Base-by-base conservation (phyloP, 2,888 invertebrate species). In the Caenorhabditis macrosperma region DNA sequence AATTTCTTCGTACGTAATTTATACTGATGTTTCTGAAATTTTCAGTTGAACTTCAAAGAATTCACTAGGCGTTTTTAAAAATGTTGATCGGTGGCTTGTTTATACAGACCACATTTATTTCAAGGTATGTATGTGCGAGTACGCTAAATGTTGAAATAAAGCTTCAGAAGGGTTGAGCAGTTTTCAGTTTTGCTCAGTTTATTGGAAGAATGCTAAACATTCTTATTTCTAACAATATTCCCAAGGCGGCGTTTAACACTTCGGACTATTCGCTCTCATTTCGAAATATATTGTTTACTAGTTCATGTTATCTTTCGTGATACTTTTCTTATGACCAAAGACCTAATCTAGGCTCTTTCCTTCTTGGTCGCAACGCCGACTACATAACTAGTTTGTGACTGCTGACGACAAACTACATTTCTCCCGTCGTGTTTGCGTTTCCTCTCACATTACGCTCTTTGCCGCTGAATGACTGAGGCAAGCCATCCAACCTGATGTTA, bases 401-500 rank as follows among this genome's bases (percentile, higher is more conserved):
- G n/a, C 15, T 9, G 46, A 24, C 68, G 59, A 69, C 52, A 69
- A 60, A 69, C 68, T 69, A 69, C 52, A 69, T 52, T 38, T 50
- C 6, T 44, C 17, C 4, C 41, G 12, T 22, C 64, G 2, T 57
- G 50, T 69, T 69, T 69, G 68, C 68, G 20, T 35, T 50, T 33
- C 24, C 35, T 50, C 24, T 69, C 48, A 17, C 68, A 60, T 59
- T 69, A 50, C 68, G 41, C 48, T 67, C 66, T 9, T 17, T 38
- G 9, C 7, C 38, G 17, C 17, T 6, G 35, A 6, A 2, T 17
- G 44, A 20, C 44, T 3, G 4, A n/a, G 17, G n/a, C 44, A 44
- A 20, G 10, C 15, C 9, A 38, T 38, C 15, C 44, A 44, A 17
- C 44, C 44, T 44, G 44, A 44, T 44, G 44, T 44, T 44, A n/a